Percentiles rank a stretch among this genome's conserved stretches.
Conservation (phyloP, 2,888 invertebrate species). For the Meandrusa payeni region DNA sequence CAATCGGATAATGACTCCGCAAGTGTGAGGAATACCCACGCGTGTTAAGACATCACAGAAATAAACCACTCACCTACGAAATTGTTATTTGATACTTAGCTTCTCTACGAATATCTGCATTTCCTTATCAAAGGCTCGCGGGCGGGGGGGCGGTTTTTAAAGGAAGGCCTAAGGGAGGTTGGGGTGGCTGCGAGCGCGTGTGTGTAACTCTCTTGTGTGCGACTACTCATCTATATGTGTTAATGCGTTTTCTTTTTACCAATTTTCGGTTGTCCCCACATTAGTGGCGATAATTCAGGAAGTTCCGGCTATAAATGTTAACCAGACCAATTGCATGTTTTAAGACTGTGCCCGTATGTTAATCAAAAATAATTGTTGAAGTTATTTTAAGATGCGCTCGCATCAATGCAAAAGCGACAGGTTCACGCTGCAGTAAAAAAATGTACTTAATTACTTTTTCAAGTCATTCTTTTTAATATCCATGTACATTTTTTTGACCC, state of each 20-base stretch:
- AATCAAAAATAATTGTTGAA: no score
- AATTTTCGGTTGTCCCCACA: conserved; percentile 63
- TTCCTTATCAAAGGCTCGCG: conserved; percentile 76
- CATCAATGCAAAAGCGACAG: no score
- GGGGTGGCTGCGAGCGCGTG: conserved; percentile 52
- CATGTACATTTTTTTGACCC: no score
- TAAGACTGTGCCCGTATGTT: no score
- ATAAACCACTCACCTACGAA: conserved; percentile 56
- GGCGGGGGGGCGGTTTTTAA: conserved; percentile 63
- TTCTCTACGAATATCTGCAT: conserved; percentile 79
- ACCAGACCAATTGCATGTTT: no score
- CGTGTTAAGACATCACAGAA: conserved; percentile 57
- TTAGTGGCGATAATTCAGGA: not conserved
- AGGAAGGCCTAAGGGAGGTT: conserved; percentile 42
- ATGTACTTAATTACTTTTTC: no score
- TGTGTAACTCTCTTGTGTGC: conserved; percentile 78
- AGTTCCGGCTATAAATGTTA: no score
- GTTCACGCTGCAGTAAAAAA: no score
- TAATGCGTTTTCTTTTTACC: conserved; percentile 82
- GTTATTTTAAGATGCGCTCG: no score
- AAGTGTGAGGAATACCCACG: no score
- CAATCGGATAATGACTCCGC: no score
- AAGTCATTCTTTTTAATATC: no score
- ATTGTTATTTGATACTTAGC: conserved; percentile 74
- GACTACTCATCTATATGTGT: conserved; percentile 78